Base-by-base conservation (phyloP, 2,113 vertebrate species). In the Solea solea region DNA sequence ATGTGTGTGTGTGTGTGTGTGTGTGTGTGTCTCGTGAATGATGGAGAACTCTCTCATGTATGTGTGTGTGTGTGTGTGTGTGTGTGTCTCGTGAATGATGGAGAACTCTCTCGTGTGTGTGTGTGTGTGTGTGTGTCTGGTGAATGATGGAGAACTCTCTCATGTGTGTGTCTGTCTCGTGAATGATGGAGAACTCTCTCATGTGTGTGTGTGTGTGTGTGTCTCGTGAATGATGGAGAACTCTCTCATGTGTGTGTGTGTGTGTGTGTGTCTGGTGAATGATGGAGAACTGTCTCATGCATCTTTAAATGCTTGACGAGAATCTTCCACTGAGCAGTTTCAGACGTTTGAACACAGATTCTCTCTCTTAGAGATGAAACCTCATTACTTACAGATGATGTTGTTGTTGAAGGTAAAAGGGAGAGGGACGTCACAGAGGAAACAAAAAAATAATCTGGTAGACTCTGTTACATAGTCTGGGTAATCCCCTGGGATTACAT, bases 251-350 rank as follows among this genome's bases (percentile, higher is more conserved):
- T 60, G 69, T 51, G 11, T 60, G 21, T 21, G 21, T 21, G 21
- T 21, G 21, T 21, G 21, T 21, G 21, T 21, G 21, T 68, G 59
- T 52, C 88, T 90, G 71, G 76, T 93, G 90, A 92, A 90, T 87
- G 88, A 87, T 86, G 80, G 72, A 90, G 75, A 64, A 72, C 69
- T 64, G 66, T 64, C 64, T 83, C 89, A 91, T 92, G 88, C 79
- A 92, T 90, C 75, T 87, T 93, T 93, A 83, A 93, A 50, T 59
- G 57, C 60, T 83, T 70, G 82, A 76, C 70, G 83, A 69, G 80
- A 77, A 86, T 85, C 80, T 80, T 82, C 78, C 67, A 73, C 59
- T 56, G 66, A 44, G 74, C 48, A 50, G 59, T 55, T 70, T 69
- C 46, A 75, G 55, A 25, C 27, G 11, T 56, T 41, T 68, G 40